These are phyloP conservation scores for Triops cancriformis DNA, from an alignment of 1,140 invertebrate species.

Conservation along the genomic window DNA sequence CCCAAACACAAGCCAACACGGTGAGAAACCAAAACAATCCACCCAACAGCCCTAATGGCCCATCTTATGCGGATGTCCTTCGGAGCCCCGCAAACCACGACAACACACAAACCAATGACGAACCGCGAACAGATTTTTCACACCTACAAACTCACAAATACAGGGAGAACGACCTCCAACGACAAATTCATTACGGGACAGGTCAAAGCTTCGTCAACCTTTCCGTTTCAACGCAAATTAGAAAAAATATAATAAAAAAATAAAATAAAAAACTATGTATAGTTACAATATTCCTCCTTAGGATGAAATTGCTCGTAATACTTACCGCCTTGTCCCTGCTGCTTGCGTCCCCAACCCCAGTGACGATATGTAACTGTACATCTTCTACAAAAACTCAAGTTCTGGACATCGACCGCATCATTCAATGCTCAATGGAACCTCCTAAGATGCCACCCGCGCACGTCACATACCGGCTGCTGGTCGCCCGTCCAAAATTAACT, in stretches of 20 bases:
- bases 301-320: too few species aligned
- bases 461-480: neutral
- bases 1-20: too few species aligned
- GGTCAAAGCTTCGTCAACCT: neutral
- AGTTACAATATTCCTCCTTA: neutral
- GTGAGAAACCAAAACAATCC: too few species aligned
- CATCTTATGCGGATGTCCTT: too few species aligned
- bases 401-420: neutral
- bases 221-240: neutral
- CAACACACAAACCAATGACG: too few species aligned
- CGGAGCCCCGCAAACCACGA: too few species aligned
- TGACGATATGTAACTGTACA: neutral
- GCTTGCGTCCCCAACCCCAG: too few species aligned
- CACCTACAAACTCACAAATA: too few species aligned
- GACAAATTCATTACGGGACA: neutral
- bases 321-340: too few species aligned
- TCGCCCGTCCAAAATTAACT: neutral
- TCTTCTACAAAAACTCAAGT: neutral
- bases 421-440: neutral
- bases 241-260: neutral
- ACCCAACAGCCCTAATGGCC: neutral
- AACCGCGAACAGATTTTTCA: too few species aligned
- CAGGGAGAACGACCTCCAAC: too few species aligned
- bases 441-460: neutral
- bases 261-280: neutral